Evolutionary conservation across 2,113 vertebrate species (phyloP), one percentile per base, ranked within the genome.

Genomic region (Myanophis thanlyinensis): DNA sequence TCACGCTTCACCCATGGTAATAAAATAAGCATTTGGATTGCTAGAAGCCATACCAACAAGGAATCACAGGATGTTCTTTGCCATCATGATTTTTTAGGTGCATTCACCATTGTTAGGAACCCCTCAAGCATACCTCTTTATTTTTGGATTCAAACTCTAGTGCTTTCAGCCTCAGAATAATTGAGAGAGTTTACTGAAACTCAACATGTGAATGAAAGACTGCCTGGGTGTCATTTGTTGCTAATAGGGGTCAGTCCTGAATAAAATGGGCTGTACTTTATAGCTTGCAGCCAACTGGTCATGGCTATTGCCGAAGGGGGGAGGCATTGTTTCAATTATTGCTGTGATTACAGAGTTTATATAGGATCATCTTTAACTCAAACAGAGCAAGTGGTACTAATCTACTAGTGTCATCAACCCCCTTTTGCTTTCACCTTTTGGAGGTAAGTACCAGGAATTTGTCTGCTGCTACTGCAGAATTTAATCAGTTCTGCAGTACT

Each of bases 171-270:
- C 2, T 53, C 51, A 56, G 30, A 40, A 25, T 54, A 48, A 54
- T 40, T n/a, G 12, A 85, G 46, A 40, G 54, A 85, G 51, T 84
- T 92, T 56, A 23, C 35, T 62, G 59, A 49, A 15, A 1, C 23
- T 84, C 0, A 52, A 89, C 46, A 40, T 89, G 88, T 85, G 91
- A 47, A 0, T 52, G 27, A 56, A n/a, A 44, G 53, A 85, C 87
- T 93, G 87, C 7, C 10, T 18, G 67, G 86, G 51, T 96, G 94
- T 95, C 95, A 94, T 95, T 54, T 97, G 95, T 90, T 95, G 73
- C 91, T 94, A 40, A 27, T 56, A 84, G 3, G 85, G 93, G 87
- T 96, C 91, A 93, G 52, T 94, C 86, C 87, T 84, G 89, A 25
- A 49, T 94, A 86, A 90, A 51, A 27, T 25, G 62, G 54, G 62